A percentile compares a stretch with the other conserved stretches of the same genome.
These are phyloP conservation scores for Coelopa frigida DNA, from an alignment of 1,140 invertebrate species.

Conservation along the genomic window DNA sequence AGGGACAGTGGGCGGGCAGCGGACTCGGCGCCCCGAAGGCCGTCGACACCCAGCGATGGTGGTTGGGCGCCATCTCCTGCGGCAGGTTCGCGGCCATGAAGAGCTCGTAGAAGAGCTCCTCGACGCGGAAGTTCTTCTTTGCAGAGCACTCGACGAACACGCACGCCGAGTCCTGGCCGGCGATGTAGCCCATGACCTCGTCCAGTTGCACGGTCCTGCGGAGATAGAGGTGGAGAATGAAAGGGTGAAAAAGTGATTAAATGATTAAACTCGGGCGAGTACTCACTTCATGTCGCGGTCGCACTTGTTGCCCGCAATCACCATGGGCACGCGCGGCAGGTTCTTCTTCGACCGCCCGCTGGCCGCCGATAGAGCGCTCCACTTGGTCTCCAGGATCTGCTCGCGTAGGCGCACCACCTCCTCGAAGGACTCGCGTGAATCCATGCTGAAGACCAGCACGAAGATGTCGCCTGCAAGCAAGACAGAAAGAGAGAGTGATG, in stretches of 20 bases:
- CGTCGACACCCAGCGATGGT: slow-evolving; percentile 65
- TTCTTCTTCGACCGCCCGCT: slow-evolving; percentile 54
- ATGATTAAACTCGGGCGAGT: background rate
- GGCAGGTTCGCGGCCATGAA: slow-evolving; percentile 74
- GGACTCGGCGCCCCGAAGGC: slow-evolving; percentile 64
- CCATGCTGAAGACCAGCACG: slow-evolving; percentile 76
- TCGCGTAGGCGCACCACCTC: slow-evolving; percentile 72
- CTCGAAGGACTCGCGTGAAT: slow-evolving; percentile 77
- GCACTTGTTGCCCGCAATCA: slow-evolving; percentile 76
- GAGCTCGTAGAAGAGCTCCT: slow-evolving; percentile 73
- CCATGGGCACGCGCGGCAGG: slow-evolving; percentile 65
- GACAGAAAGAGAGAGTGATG: slow-evolving; percentile 17
- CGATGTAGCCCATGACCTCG: slow-evolving; percentile 62
- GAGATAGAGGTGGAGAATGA: background rate
- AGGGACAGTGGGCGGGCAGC: slow-evolving; percentile 57
- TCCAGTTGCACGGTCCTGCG: slow-evolving; percentile 61
- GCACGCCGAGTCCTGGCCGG: slow-evolving; percentile 62
- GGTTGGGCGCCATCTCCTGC: slow-evolving; percentile 80
- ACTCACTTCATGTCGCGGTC: slow-evolving; percentile 64
- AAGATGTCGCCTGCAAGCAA: slow-evolving; percentile 68
- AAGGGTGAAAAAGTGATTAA: background rate
- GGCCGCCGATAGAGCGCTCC: slow-evolving; percentile 55
- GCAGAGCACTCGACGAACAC: slow-evolving; percentile 76
- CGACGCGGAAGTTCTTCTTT: slow-evolving; percentile 68
- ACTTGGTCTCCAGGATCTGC: slow-evolving; percentile 74